Evolutionary conservation across 2,888 invertebrate species (phyloP).

Genomic region (Drosophila nr. perissopoda): DNA sequence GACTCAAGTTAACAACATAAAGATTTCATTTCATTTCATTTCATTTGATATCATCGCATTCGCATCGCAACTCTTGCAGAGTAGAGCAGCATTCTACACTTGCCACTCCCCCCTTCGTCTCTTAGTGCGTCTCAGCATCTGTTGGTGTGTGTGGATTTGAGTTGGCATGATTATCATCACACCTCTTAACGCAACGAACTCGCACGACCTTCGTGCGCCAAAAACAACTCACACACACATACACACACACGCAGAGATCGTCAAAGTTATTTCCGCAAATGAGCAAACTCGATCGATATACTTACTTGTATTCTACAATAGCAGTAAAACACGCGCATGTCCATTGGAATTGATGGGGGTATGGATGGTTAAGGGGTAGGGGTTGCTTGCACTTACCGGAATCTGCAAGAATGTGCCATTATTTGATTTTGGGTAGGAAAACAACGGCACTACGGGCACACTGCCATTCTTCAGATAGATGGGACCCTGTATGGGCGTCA

Average conservation of each 20-base stretch:
- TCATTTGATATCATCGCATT: neutral
- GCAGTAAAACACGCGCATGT: conserved; percentile 55
- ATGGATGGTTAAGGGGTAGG: neutral
- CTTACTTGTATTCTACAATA: conserved; percentile 29
- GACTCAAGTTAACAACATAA: conserved; percentile 69
- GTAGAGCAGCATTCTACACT: neutral
- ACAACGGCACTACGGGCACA: conserved; percentile 94
- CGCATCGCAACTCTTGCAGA: conserved; percentile 2
- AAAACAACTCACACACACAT: conserved; percentile 54
- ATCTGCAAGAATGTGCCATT: conserved; percentile 95
- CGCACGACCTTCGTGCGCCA: conserved; percentile 78
- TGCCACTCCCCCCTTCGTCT: neutral
- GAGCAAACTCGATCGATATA: conserved; percentile 72
- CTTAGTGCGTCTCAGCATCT: neutral
- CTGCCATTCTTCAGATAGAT: conserved; percentile 93
- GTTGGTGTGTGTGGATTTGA: neutral
- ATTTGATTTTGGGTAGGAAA: conserved; percentile 93
- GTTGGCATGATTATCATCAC: conserved; percentile 55
- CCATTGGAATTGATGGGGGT: conserved; percentile 8
- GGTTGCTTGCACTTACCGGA: conserved; percentile 89
- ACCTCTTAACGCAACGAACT: conserved; percentile 79
- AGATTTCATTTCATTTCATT: conserved; percentile 47
- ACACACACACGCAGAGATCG: conserved; percentile 42
- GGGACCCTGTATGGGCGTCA: conserved; percentile 95
- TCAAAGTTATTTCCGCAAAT: conserved; percentile 82